Percentiles rank a stretch among this genome's conserved stretches.
Evolutionary conservation across 2,888 invertebrate species (phyloP).

Genomic region (Orthosia incerta): DNA sequence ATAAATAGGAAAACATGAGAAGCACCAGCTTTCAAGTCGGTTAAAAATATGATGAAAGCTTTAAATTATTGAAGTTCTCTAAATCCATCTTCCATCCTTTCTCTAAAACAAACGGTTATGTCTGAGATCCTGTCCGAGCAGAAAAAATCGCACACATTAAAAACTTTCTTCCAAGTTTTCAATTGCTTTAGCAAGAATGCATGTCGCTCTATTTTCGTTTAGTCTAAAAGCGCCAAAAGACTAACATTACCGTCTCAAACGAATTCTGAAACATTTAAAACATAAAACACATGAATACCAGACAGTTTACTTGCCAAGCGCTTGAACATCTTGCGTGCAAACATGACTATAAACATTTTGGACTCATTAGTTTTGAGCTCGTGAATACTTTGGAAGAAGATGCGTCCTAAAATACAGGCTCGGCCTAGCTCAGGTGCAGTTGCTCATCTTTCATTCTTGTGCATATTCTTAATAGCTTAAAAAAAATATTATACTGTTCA

Average conservation of each 20-base stretch:
- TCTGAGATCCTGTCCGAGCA: not conserved
- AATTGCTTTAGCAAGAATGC: not conserved
- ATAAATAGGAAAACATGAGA: too few species aligned
- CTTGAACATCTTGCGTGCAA: conserved; percentile 21
- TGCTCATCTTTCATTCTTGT: too few species aligned
- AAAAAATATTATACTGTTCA: too few species aligned
- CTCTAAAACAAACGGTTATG: not conserved
- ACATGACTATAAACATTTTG: conserved; percentile 34
- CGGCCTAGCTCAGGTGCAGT: too few species aligned
- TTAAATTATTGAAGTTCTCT: not conserved
- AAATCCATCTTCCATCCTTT: not conserved
- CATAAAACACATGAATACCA: not conserved
- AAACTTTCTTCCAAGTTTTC: not conserved
- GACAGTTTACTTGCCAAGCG: not conserved
- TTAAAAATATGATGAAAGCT: too few species aligned
- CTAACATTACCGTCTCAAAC: not conserved
- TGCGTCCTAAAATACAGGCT: too few species aligned
- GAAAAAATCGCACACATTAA: not conserved
- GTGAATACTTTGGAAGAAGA: conserved; percentile 16
- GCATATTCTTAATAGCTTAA: too few species aligned
- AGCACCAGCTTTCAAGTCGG: too few species aligned
- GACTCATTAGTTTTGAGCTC: not conserved
- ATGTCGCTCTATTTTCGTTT: not conserved
- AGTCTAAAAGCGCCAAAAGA: not conserved
- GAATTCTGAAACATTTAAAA: conserved; percentile 4